Base-by-base conservation (phyloP, 2,797 vertebrate species). In the Anomalospiza imberbis region DNA sequence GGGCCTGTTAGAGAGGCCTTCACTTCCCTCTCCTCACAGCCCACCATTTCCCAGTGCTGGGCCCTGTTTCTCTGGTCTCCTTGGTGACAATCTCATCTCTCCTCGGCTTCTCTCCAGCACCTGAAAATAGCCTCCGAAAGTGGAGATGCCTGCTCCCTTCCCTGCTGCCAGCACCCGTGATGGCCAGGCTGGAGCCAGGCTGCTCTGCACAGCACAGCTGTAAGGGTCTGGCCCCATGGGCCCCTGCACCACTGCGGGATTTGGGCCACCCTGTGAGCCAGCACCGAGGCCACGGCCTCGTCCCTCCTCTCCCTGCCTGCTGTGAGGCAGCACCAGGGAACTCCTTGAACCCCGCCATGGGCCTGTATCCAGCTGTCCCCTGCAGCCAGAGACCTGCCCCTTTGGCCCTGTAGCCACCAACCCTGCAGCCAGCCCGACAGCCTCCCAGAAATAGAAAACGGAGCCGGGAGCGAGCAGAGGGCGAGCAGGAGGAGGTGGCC, bases 111-210 rank as follows among this genome's bases (percentile, higher is more conserved):
- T 93, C 88, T 97, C 95, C 88, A 94, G 90, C 80, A 58, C 90
- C 95, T 96, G 96, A 96, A 97, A 96, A 97, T 95, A 97, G 97
- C 95, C 22, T 6, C 77, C 34, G 94, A 96, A 97, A 97, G 95
- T 55, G 87, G 96, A 97, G 96, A 95, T 94, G 95, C 86, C 79
- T 93, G 57, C 48, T 91, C 55, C 53, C 32, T 80, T 85, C 45
- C 61, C 68, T 14, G 60, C 88, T 93, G 94, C 95, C 94, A 94
- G 91, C 76, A 40, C 70, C 42, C 73, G 2, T 7, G 1, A 47
- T 19, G 80, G 40, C 70, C 85, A 48, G 73, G 61, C 88, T 65
- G 79, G 72, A 89, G 88, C 73, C 82, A 29, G 72, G 72, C 82
- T 89, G 76, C 51, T 57, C 18, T 5, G 34, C 50, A 34, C 24